Conservation (phyloP, 2,113 vertebrate species). For the Circaetus cinerascens region DNA sequence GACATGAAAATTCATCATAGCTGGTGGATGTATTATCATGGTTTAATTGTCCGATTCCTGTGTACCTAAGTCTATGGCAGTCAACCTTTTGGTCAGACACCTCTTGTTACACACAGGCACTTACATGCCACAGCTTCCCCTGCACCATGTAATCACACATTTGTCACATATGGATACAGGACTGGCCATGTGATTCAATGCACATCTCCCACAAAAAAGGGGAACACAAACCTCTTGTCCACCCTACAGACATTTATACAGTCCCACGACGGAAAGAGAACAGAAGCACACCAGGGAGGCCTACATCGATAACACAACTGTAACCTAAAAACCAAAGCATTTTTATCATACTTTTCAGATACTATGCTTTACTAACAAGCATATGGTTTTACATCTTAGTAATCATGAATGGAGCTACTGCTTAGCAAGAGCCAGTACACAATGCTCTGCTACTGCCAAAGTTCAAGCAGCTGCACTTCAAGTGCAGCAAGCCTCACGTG, state of each 20-base stretch:
- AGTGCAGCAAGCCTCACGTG: background rate
- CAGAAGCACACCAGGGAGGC: background rate
- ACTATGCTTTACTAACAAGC: background rate
- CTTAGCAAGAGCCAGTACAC: background rate
- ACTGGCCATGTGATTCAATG: background rate
- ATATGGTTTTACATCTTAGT: background rate
- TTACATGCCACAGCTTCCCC: background rate
- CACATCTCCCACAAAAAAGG: background rate
- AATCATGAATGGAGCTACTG: background rate
- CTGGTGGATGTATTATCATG: background rate
- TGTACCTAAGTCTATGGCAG: background rate
- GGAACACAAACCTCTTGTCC: background rate
- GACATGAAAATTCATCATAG: background rate
- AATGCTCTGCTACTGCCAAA: background rate
- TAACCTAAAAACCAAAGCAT: background rate
- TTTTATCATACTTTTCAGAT: background rate
- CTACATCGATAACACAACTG: background rate
- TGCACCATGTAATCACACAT: background rate
- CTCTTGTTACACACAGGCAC: background rate
- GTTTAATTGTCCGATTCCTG: background rate
- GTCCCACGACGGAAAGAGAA: background rate
- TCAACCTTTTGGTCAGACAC: background rate
- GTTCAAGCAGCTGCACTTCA: background rate
- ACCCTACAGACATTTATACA: background rate
- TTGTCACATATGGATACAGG: background rate